Evolutionary conservation across 1,140 invertebrate genomes (phyloP).

Genomic region (Ceratina japonica): DNA sequence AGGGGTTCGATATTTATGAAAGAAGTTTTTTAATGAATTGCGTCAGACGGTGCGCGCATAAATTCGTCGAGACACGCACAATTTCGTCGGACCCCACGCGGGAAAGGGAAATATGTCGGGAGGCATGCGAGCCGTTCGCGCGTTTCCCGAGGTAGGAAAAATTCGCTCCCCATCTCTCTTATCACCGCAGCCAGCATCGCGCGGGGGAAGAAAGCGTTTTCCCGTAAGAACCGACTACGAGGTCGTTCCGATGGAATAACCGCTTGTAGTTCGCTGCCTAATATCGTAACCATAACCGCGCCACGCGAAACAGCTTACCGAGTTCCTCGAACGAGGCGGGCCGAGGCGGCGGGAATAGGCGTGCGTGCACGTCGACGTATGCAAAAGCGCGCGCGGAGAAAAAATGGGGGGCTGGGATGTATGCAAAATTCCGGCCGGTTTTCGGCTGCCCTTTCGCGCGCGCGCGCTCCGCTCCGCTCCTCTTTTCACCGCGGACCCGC

Average conservation of each 20-base stretch:
- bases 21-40: too few relatives aligned
- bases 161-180: constrained; percentile 56
- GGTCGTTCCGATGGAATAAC: constrained; percentile 72
- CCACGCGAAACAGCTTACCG: constrained; percentile 51
- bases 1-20: too few relatives aligned
- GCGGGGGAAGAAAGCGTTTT: constrained; percentile 50
- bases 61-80: too few relatives aligned
- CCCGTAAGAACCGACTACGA: constrained; percentile 47
- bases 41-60: too few relatives aligned
- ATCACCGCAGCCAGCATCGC: constrained; percentile 25
- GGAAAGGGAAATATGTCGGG: background rate
- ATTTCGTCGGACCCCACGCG: background rate
- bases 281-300: constrained; percentile 73
- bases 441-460: constrained; percentile 32
- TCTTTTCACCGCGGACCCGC: constrained; percentile 24
- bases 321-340: background rate
- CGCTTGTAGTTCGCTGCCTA: constrained; percentile 73
- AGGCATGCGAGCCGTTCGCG: background rate
- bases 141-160: constrained; percentile 35
- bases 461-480: background rate
- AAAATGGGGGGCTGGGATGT: constrained; percentile 18
- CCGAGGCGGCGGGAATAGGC: constrained; percentile 3
- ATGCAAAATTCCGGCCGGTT: constrained; percentile 52
- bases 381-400: constrained; percentile 18
- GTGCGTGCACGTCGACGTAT: constrained; percentile 9